phyloP scores from a whole-genome alignment of 2,797 vertebrate genomes.

The Scleropages formosus region DNA sequence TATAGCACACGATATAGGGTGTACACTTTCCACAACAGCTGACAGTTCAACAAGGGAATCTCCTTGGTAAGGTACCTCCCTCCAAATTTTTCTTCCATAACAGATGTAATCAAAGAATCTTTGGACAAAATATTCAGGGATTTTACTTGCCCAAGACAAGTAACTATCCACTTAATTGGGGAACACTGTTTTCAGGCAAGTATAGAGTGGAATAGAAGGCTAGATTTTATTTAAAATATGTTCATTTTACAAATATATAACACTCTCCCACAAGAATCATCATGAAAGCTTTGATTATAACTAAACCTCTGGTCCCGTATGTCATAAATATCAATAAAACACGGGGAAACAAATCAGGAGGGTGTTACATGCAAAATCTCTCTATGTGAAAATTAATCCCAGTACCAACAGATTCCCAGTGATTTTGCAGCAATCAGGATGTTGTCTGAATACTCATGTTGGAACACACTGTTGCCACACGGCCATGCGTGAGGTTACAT shows the following conservation, averaged over 20 bases:
- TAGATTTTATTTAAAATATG: not conserved
- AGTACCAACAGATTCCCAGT: not conserved
- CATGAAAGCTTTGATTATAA: not conserved
- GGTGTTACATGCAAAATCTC: conserved; percentile 31
- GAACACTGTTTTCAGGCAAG: not conserved
- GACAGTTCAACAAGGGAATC: not conserved
- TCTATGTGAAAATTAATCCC: conserved; percentile 18
- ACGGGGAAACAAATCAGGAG: too few species aligned
- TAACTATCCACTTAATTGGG: not conserved
- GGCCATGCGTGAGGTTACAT: conserved; percentile 43
- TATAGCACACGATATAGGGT: not conserved
- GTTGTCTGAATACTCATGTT: conserved; percentile 18
- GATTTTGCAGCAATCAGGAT: conserved; percentile 9
- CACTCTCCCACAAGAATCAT: not conserved
- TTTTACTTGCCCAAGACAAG: not conserved
- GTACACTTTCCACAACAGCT: not conserved
- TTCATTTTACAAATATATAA: not conserved
- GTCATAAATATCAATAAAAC: not conserved
- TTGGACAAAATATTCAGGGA: not conserved
- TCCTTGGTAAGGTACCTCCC: not conserved
- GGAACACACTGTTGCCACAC: conserved; percentile 26
- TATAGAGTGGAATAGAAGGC: not conserved
- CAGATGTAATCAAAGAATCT: not conserved
- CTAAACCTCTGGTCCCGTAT: not conserved
- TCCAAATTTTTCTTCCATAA: not conserved